Base-by-base conservation (phyloP, 92 coral and sea anemone species). In the Paragorgia papillata region DNA sequence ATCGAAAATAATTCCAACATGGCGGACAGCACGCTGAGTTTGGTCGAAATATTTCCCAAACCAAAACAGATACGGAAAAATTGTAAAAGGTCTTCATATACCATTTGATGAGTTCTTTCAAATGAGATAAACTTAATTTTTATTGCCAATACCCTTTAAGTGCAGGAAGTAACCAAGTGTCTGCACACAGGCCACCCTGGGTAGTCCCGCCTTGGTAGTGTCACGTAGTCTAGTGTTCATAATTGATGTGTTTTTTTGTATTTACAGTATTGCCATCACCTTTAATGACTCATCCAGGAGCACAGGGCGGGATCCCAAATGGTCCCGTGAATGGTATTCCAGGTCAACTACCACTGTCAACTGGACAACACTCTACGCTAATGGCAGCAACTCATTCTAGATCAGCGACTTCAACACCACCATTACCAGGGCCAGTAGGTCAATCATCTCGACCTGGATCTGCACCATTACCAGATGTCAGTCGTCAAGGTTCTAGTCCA, bases 361-460 rank as follows among this genome's bases (percentile, higher is more conserved):
- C 31, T 31, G 57, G 56, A 55, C 77, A 29, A 31, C 77, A 70
- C 35, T 46, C 74, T 18, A 67, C 17, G 74, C 14, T 67, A 19
- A 67, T 44, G 33, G 31, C 44, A 46, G 26, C 62, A 50, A 22
- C 20, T 50, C 77, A 70, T 17, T 48, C 77, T 29, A 50, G 77
- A 50, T 70, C 77, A 25, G 77, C 88, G 20, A 69, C 83, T 26
- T 69, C 87, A 60, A 83, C 79, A 7, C 84, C 92, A 49, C 79
- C 83, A 19, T 69, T 39, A 27, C 78, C 85, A 9, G 56, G 73
- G 28, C 57, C 87, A 57, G 46, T 76, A 1, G 62, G 78, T 25
- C 69, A 85, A 10, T 76, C 87, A 73, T 85, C 91, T 0, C 90
- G 89, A 43, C 80, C 85, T 20, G 58, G 89, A 51, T 94, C 97